phyloP scores from a whole-genome alignment of 1,140 invertebrate species.

The Berghia stephanieae region DNA sequence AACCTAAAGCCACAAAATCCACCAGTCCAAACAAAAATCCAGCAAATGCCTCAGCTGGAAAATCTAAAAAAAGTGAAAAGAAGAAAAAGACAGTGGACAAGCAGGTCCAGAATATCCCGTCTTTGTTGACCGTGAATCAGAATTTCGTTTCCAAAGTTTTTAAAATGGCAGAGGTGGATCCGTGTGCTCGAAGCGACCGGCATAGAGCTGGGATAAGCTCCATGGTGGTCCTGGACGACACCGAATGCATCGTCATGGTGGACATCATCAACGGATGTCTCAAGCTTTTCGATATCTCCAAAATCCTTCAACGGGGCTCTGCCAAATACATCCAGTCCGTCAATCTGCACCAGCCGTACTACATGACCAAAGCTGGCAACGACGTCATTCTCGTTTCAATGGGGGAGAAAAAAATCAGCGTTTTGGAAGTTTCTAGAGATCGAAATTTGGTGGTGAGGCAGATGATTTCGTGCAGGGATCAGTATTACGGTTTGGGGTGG shows the following conservation, averaged over 20 bases:
- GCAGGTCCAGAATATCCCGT: too few species aligned
- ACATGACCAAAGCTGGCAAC: background rate
- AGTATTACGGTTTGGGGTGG: constrained; percentile 20
- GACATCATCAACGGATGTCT: constrained; percentile 31
- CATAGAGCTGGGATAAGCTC: constrained; percentile 18
- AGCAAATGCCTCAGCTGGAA: too few species aligned
- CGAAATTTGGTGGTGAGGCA: constrained; percentile 21
- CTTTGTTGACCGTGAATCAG: too few species aligned
- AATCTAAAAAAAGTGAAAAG: too few species aligned
- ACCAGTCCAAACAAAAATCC: too few species aligned
- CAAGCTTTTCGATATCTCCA: constrained; percentile 17
- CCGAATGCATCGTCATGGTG: constrained; percentile 5
- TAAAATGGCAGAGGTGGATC: background rate
- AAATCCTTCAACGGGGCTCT: background rate
- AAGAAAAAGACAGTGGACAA: too few species aligned
- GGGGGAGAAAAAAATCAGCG: constrained; percentile 10
- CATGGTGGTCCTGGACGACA: constrained; percentile 22
- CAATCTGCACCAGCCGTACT: constrained; percentile 6
- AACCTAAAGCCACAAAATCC: too few species aligned
- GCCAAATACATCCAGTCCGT: background rate
- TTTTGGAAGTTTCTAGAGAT: constrained; percentile 22
- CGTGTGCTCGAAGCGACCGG: constrained; percentile 12
- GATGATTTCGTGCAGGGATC: background rate
- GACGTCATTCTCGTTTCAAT: background rate
- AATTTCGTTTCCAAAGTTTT: constrained; percentile 11